phyloP scores from a whole-genome alignment of 2,888 invertebrate genomes.

The Crepidodera aurea region DNA sequence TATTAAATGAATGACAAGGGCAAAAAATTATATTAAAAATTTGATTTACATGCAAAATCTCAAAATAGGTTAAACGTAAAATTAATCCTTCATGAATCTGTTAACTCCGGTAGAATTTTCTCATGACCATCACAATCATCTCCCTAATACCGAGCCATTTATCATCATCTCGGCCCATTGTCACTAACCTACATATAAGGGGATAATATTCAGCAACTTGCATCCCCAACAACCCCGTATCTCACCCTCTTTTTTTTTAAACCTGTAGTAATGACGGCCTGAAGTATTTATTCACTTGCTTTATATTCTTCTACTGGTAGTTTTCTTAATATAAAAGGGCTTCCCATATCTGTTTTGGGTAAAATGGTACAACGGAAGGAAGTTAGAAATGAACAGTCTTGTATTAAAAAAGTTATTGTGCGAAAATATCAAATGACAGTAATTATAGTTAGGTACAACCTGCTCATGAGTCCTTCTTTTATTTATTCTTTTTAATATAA shows the following conservation, averaged over 20 bases:
- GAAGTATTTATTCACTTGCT: constrained; percentile 35
- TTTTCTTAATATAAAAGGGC: not conserved
- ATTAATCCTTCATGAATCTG: too few relatives aligned
- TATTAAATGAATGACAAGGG: too few relatives aligned
- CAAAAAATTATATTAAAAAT: too few relatives aligned
- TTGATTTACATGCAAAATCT: too few relatives aligned
- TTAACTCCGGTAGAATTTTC: constrained; percentile 30
- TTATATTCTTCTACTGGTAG: constrained; percentile 2
- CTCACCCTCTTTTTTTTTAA: constrained; percentile 32
- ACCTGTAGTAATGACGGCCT: constrained; percentile 35
- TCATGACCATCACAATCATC: constrained; percentile 29
- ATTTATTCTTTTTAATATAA: too few relatives aligned
- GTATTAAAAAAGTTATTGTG: constrained; percentile 21
- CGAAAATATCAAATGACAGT: constrained; percentile 26
- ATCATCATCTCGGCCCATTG: constrained; percentile 50
- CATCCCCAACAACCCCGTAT: too few relatives aligned
- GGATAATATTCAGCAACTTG: too few relatives aligned
- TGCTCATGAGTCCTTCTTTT: not conserved
- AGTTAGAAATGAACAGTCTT: constrained; percentile 11
- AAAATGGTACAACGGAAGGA: constrained; percentile 25
- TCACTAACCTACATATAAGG: constrained; percentile 38
- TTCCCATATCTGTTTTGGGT: constrained; percentile 19
- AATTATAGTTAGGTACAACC: constrained; percentile 18
- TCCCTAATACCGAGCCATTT: constrained; percentile 50
- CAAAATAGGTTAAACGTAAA: too few relatives aligned